Percentiles rank a stretch among this genome's conserved stretches.
These are phyloP conservation scores for Novumbra hubbsi DNA, from an alignment of 2,797 vertebrate genomes.

Conservation along the genomic window DNA sequence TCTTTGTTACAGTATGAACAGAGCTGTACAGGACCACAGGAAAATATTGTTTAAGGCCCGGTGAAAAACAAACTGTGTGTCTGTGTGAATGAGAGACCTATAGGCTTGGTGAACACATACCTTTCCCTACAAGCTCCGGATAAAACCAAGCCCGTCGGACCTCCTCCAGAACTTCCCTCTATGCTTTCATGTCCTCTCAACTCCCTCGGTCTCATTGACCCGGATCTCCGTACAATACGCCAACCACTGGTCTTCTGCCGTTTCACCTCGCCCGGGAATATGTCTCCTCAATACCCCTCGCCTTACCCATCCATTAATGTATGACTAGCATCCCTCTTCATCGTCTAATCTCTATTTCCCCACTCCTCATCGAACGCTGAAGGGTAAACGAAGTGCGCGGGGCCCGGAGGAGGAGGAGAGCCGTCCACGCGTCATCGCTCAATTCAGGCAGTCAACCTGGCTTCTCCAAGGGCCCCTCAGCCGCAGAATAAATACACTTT, in stretches of 20 bases:
- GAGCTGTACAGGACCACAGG: background rate
- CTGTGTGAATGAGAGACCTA: background rate
- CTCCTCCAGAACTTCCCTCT: conserved; percentile 4
- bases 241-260: background rate
- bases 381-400: conserved; percentile 69
- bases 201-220: conserved; percentile 24
- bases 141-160: conserved; percentile 8
- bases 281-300: background rate
- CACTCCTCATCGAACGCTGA: conserved; percentile 48
- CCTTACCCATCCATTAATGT: background rate
- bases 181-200: conserved; percentile 13
- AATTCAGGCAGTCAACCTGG: conserved; percentile 59
- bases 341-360: conserved; percentile 12
- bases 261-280: background rate
- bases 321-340: background rate
- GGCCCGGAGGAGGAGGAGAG: conserved; percentile 32
- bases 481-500: conserved; percentile 70
- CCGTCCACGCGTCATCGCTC: conserved; percentile 51
- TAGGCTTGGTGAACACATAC: background rate
- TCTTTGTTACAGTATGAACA: background rate
- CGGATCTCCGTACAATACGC: conserved; percentile 7
- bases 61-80: background rate
- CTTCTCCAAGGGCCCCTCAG: conserved; percentile 53
- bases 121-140: background rate
- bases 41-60: background rate